Conservation (phyloP, 2,113 vertebrate genomes). For the Lasiurus borealis region DNA sequence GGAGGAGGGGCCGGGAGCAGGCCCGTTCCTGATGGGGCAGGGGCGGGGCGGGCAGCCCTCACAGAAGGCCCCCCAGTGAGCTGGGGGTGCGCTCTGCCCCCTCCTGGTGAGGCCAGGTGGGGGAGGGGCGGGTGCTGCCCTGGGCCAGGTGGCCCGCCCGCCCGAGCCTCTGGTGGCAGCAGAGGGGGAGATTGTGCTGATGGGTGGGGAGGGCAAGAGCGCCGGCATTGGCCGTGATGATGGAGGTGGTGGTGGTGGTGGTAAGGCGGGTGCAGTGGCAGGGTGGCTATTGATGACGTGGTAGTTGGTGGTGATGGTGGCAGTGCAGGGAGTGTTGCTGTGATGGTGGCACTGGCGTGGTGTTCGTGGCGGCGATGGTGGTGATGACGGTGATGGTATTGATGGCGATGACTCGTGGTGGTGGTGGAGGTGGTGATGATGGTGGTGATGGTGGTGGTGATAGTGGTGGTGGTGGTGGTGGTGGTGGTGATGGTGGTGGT, state of each 20-base stretch:
- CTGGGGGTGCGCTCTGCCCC: not conserved
- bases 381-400: too few species aligned
- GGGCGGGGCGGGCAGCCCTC: too few species aligned
- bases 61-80: not conserved
- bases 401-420: too few species aligned
- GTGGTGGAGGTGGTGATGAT: too few species aligned
- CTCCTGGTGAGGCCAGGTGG: fast-evolving
- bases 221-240: fast-evolving
- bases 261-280: fast-evolving
- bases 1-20: fast-evolving
- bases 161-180: fast-evolving
- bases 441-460: too few species aligned
- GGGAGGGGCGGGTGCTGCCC: fast-evolving
- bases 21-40: too few species aligned
- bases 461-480: too few species aligned
- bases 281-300: fast-evolving
- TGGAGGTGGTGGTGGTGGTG: not conserved
- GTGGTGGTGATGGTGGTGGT: too few species aligned
- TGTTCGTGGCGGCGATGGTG: not conserved
- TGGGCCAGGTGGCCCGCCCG: not conserved
- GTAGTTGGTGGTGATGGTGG: too few species aligned
- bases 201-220: fast-evolving
- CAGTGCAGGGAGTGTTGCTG: fast-evolving
- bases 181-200: fast-evolving
- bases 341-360: fast-evolving